A percentile compares a stretch with the other conserved stretches of the same genome.
Evolutionary conservation across 2,113 vertebrate genomes (phyloP).

Genomic region (Pelodiscus sinensis): DNA sequence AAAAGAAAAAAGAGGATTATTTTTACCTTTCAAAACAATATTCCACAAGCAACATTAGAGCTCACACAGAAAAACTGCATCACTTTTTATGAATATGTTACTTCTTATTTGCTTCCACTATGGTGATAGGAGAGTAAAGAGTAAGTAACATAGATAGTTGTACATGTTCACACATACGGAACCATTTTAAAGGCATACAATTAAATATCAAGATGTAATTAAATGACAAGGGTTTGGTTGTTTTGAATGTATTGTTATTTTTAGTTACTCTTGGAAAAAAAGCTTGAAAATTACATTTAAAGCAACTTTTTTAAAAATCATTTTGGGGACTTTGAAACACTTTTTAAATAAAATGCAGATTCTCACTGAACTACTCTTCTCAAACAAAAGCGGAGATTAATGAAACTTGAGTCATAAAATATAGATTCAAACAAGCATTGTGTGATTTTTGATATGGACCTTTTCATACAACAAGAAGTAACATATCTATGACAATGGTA

Average conservation of each 20-base stretch:
- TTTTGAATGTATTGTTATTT: conserved; percentile 66
- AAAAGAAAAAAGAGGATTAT: conserved; percentile 43
- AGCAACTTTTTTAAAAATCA: conserved; percentile 58
- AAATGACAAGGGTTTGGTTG: conserved; percentile 35
- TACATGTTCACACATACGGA: conserved; percentile 8
- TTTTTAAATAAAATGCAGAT: conserved; percentile 49
- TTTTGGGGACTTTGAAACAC: conserved; percentile 46
- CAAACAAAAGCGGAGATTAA: conserved; percentile 23
- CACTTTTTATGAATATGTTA: conserved; percentile 35
- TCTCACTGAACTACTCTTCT: conserved; percentile 8
- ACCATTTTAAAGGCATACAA: conserved; percentile 60
- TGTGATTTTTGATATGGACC: background rate
- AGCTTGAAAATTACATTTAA: conserved; percentile 73
- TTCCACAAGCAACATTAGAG: conserved; percentile 32
- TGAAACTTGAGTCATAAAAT: conserved; percentile 37
- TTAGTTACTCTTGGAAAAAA: conserved; percentile 63
- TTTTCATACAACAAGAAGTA: conserved; percentile 22
- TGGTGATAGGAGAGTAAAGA: conserved; percentile 23
- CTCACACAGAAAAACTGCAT: conserved; percentile 4
- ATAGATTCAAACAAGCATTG: background rate
- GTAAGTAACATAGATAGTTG: conserved; percentile 43
- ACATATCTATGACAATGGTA: conserved; percentile 3
- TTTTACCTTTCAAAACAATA: conserved; percentile 59
- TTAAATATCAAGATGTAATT: conserved; percentile 75
- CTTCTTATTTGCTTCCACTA: background rate